Evolutionary conservation across 92 coral and sea anemone genomes (phyloP), one percentile per base, ranked within the genome.

Genomic region (Palythoa grandiflora): DNA sequence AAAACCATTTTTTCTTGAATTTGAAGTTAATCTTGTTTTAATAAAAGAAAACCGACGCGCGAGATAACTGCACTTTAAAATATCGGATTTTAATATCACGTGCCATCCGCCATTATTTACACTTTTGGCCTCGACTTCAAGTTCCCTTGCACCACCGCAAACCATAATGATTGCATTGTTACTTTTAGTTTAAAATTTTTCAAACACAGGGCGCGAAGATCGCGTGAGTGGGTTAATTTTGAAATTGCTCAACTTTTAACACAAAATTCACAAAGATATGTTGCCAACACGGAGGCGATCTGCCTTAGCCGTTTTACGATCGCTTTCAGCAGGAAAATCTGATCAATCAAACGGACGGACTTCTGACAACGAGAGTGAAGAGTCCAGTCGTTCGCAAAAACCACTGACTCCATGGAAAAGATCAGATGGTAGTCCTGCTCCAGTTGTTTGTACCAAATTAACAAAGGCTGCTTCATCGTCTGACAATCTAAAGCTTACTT

Each of bases 331-430:
- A 9, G 86, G 76, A 81, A 81, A 68, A 81, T 81, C 86, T 19
- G 86, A 81, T 21, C 86, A 48, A 37, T 81, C 86, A 12, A 13
- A 28, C 37, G 86, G 47, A n/a, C 54, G 51, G 48, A 66, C 75
- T 15, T 66, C 86, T 3, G 86, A 81, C 51, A 65, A 19, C 19
- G 86, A 81, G 63, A 70, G 78, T 40, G 92, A 53, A 37, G 7
- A 36, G 38, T 37, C 68, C 52, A 80, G 61, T 63, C 84, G 75
- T 16, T 13, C 74, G 28, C 48, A 12, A 28, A 72, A 68, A 28
- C 71, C 75, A 10, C 71, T 85, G 2, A 79, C 90, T 60, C 87
- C 87, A 10, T 87, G 90, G 90, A 74, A 79, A 79, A 78, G 87
- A 52, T 65, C 90, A 36, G 79, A 79, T 21, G 53, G 44, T 7